Percentiles rank a stretch among this genome's conserved stretches.
Evolutionary conservation across 2,113 vertebrate genomes (phyloP).

Genomic region (Microtus ochrogaster): DNA sequence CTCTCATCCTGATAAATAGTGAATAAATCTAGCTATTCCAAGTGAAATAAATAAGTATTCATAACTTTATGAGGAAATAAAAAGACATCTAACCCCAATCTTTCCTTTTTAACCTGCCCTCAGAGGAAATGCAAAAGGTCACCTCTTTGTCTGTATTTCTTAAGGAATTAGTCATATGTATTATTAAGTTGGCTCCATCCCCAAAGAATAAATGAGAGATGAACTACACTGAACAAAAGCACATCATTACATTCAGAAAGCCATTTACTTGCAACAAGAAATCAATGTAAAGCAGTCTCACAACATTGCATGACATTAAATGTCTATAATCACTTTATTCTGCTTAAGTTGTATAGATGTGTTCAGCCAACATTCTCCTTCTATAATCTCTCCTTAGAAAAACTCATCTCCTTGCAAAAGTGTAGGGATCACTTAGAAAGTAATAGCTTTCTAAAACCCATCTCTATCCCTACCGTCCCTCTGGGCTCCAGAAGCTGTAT

Average conservation of each 20-base stretch:
- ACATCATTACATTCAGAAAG: slow-evolving; percentile 74
- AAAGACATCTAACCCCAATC: slow-evolving; percentile 60
- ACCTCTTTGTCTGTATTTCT: slow-evolving; percentile 58
- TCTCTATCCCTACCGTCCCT: slow-evolving; percentile 23
- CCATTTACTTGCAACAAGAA: slow-evolving; percentile 71
- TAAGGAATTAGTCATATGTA: slow-evolving; percentile 66
- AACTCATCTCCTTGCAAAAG: slow-evolving; percentile 69
- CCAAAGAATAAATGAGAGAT: slow-evolving; percentile 81
- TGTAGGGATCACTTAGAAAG: slow-evolving; percentile 60
- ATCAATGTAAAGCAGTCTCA: slow-evolving; percentile 77
- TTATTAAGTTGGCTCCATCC: slow-evolving; percentile 82
- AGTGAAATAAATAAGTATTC: slow-evolving; percentile 54
- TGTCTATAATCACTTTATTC: slow-evolving; percentile 79
- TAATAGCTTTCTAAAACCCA: slow-evolving; percentile 67
- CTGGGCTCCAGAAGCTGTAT: neutral
- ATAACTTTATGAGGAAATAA: slow-evolving; percentile 38
- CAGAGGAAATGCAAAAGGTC: slow-evolving; percentile 57
- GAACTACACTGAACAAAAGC: slow-evolving; percentile 68
- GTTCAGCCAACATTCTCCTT: slow-evolving; percentile 55
- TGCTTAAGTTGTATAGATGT: slow-evolving; percentile 65
- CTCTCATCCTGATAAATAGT: neutral
- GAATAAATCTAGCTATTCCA: slow-evolving; percentile 37
- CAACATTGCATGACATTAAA: slow-evolving; percentile 68
- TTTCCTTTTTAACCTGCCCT: slow-evolving; percentile 58
- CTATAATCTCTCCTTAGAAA: slow-evolving; percentile 63